A percentile compares a stretch with the other conserved stretches of the same genome.
These are phyloP conservation scores for Macrobrachium rosenbergii DNA, from an alignment of 1,140 invertebrate species.

Conservation along the genomic window DNA sequence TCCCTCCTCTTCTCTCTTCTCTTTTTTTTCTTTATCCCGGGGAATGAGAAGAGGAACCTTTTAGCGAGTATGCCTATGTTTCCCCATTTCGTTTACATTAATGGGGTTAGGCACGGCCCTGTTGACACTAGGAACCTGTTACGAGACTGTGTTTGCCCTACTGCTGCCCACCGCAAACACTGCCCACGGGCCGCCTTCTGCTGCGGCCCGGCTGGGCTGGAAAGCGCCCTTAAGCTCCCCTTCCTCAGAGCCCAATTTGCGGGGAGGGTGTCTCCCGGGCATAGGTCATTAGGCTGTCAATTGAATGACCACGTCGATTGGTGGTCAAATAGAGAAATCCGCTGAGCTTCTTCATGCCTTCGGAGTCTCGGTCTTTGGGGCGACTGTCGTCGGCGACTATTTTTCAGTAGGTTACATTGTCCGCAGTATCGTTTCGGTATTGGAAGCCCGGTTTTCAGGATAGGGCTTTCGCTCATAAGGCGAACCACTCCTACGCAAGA, in stretches of 20 bases:
- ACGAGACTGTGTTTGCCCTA: conserved; percentile 32
- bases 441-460: background rate
- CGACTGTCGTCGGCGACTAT: background rate
- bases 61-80: conserved; percentile 36
- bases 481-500: background rate
- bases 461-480: background rate
- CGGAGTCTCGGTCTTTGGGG: background rate
- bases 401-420: background rate
- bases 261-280: conserved; percentile 15
- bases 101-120: conserved; percentile 40
- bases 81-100: conserved; percentile 54
- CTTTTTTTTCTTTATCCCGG: background rate
- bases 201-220: background rate
- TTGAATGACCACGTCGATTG: conserved; percentile 50
- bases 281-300: conserved; percentile 48
- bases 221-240: conserved; percentile 10
- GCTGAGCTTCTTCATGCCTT: conserved; percentile 28
- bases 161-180: conserved; percentile 55
- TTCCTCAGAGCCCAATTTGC: background rate
- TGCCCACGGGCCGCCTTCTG: conserved; percentile 17
- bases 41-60: background rate
- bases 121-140: conserved; percentile 50
- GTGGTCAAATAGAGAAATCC: conserved; percentile 36
- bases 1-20: background rate
- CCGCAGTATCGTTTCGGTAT: background rate